Conservation (phyloP, 2,888 invertebrate genomes). For the Chamaedrilus cognettii region DNA sequence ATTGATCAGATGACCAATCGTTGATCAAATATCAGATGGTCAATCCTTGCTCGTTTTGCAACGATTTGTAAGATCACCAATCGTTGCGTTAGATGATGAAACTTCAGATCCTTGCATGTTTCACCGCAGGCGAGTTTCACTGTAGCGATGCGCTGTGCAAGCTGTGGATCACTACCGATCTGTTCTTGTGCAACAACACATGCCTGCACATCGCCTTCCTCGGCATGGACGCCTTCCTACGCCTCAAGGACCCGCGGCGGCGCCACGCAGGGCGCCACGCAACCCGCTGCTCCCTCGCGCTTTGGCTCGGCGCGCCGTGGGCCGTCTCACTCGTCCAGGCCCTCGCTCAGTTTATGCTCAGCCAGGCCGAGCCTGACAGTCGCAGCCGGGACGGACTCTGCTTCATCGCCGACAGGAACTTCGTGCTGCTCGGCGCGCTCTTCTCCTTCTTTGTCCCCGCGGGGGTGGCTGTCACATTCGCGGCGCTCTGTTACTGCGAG, state of each 20-base stretch:
- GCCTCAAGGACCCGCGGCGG: constrained; percentile 37
- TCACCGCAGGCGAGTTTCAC: constrained; percentile 26
- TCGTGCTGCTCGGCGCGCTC: constrained; percentile 36
- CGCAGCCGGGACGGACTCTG: constrained; percentile 28
- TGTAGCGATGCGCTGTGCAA: constrained; percentile 36
- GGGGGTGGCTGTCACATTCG: constrained; percentile 26
- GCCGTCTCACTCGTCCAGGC: constrained; percentile 36
- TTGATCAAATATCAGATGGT: too few relatives aligned
- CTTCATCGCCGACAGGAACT: constrained; percentile 38
- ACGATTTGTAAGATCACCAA: too few relatives aligned
- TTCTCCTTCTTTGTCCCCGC: constrained; percentile 36
- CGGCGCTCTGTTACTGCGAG: constrained; percentile 29
- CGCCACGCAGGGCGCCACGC: constrained; percentile 23
- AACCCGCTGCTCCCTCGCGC: constrained; percentile 35
- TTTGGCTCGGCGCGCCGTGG: constrained; percentile 40
- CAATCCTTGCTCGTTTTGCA: too few relatives aligned
- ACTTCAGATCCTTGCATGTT: too few relatives aligned
- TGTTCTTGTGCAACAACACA: constrained; percentile 41
- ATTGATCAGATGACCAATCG: too few relatives aligned
- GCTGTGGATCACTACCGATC: constrained; percentile 39
- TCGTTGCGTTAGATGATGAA: too few relatives aligned
- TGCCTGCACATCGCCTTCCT: constrained; percentile 38
- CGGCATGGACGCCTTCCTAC: constrained; percentile 38
- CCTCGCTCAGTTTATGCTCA: constrained; percentile 39
- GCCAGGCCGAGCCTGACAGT: constrained; percentile 33